Conservation (phyloP, 92 coral and sea anemone genomes). For the Bergia puertoricense region DNA sequence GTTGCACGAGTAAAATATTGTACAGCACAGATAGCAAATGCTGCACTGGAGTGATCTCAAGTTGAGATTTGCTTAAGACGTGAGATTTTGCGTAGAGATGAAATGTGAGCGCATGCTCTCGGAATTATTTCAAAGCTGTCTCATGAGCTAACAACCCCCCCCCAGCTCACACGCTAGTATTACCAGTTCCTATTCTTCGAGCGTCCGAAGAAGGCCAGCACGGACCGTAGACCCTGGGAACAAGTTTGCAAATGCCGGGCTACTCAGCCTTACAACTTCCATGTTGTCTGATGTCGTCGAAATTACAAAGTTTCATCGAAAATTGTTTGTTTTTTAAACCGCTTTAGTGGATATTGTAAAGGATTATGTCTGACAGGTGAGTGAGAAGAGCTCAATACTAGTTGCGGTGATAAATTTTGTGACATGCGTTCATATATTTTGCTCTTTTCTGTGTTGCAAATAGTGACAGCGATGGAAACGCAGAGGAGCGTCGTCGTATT, state of each 20-base stretch:
- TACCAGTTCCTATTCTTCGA: no score
- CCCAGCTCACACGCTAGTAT: no score
- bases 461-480: constrained; percentile 65
- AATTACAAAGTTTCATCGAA: background rate
- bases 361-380: constrained; percentile 29
- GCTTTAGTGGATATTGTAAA: background rate
- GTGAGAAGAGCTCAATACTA: background rate
- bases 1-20: no score
- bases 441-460: background rate
- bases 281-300: background rate
- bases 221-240: background rate
- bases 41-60: no score
- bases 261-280: background rate
- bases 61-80: no score
- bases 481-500: constrained; percentile 64
- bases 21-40: no score
- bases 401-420: background rate
- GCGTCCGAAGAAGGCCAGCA: no score
- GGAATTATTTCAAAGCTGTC: no score
- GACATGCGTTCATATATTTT: background rate
- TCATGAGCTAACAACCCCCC: no score
- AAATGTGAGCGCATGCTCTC: no score
- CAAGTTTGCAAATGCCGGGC: background rate
- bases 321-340: background rate
- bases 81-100: no score